Base-by-base conservation (phyloP, 2,888 invertebrate genomes). In the Netelia virgata region DNA sequence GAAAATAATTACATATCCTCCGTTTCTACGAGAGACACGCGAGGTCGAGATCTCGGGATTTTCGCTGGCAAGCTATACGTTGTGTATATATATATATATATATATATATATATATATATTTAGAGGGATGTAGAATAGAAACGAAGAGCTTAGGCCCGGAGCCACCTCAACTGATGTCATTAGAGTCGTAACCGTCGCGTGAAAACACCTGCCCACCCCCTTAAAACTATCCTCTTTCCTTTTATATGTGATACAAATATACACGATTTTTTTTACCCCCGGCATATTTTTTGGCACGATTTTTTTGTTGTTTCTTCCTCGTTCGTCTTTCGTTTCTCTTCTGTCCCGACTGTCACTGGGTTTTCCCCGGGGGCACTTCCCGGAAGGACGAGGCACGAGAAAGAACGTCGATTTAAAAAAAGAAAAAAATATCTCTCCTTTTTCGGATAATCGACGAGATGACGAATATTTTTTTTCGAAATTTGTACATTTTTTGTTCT, bases 1-100 rank as follows among this genome's bases (percentile, higher is more conserved):
- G 36, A 69, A 70, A 83, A 88, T 91, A 92, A 91, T 91, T 90
- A 89, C 86, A 90, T 82, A 87, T 88, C 87, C 86, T 77, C 83
- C 63, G 83, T 72, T 59, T 87, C 83, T 85, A 81, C 82, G 63
- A 78, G 78, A 83, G 87, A 84, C 88, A 88, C 89, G 89, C 88
- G 88, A 89, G 82, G 79, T 78, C 53, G 69, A 70, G 77, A 77
- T 78, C 81, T 77, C 50, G 28, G 59, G 77, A 50, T 77, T 80
- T 83, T 63, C 28, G 68, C 64, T 23, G 69, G 55, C 20, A 43
- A 55, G 16, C 10, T 20, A 41, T 55, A n/a, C 61, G 14, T 36
- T 50, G 23, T 23, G 16, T 61, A 61, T 66, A 68, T 23, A 50
- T 61, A 47, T 16, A 36, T n/a, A 43, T 8, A 36, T 1, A 2